Evolutionary conservation across 1,140 invertebrate genomes (phyloP), one percentile per base, ranked within the genome.

Genomic region (Cotesia glomerata): DNA sequence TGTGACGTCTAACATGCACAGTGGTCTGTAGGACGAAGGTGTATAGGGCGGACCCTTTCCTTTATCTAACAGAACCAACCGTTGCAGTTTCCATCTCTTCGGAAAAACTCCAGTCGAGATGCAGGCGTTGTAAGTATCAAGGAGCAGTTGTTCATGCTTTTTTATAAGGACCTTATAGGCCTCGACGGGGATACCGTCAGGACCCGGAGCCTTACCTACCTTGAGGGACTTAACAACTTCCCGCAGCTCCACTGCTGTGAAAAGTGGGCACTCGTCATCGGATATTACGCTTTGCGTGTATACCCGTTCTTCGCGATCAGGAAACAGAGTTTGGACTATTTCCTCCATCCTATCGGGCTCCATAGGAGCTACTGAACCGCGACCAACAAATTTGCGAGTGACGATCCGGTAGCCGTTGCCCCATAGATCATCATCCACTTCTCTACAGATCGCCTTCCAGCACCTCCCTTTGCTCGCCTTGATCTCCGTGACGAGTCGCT

Each of bases 1-100:
- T 0, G 74, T 9, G 11, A 16, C 51, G 63, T 78, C 51, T 7
- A 76, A 52, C 32, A 78, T 58, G 45, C 62, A 81, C 9, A 83
- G 71, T 5, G 76, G 82, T 79, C 1, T 18, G 18, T 18, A 18
- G 18, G 18, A 18, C 18, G 18, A 18, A 18, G 18, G 18, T 18
- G 18, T 18, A 18, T 18, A 18, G 2, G 18, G 18, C 18, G 18
- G 18, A 18, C 18, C 18, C 18, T 18, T 18, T 1, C 65, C 58
- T 61, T 83, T 71, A 18, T 16, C 18, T 34, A 73, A 14, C 5
- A 72, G 69, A 3, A 75, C 18, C 18, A 18, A 18, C 18, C 18
- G 2, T 18, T 18, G 18, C 18, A 18, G 18, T 18, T 18, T 18
- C 18, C 18, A 18, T 18, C 74, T 52, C 7, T 51, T n/a, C 7